phyloP scores from a whole-genome alignment of 2,888 invertebrate species.

The Drosophila austrosaltans region DNA sequence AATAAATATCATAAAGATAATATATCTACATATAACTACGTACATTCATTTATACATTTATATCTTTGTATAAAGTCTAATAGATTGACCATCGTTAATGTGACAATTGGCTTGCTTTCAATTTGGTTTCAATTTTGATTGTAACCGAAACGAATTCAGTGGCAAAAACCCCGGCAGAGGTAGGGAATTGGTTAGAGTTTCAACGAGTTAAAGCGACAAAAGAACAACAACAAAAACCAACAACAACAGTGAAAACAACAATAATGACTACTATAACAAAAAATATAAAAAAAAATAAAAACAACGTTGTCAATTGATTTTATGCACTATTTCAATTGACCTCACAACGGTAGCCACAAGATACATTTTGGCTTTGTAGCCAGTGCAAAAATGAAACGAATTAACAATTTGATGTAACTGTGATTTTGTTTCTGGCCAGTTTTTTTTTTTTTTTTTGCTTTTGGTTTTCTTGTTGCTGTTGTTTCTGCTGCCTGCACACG shows the following conservation, averaged over 20 bases:
- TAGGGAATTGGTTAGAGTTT: background rate
- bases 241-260: conserved; percentile 32
- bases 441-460: conserved; percentile 15
- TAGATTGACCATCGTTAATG: conserved; percentile 71
- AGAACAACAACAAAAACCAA: conserved; percentile 30
- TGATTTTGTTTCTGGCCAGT: conserved; percentile 56
- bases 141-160: conserved; percentile 60
- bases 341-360: conserved; percentile 72
- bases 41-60: conserved; percentile 18
- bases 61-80: conserved; percentile 47
- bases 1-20: conserved; percentile 5
- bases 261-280: conserved; percentile 25
- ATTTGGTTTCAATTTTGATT: conserved; percentile 35
- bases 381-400: conserved; percentile 79
- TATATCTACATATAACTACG: background rate
- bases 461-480: conserved; percentile 14
- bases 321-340: conserved; percentile 80
- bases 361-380: conserved; percentile 43
- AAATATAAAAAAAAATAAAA: conserved; percentile 29
- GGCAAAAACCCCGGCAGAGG: conserved; percentile 28
- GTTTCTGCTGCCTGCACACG: conserved; percentile 62
- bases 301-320: conserved; percentile 81
- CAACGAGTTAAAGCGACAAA: conserved; percentile 21
- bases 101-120: conserved; percentile 66
- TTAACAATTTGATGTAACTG: conserved; percentile 79